Conservation (phyloP, 2,797 vertebrate genomes). For the Sciurus carolinensis region DNA sequence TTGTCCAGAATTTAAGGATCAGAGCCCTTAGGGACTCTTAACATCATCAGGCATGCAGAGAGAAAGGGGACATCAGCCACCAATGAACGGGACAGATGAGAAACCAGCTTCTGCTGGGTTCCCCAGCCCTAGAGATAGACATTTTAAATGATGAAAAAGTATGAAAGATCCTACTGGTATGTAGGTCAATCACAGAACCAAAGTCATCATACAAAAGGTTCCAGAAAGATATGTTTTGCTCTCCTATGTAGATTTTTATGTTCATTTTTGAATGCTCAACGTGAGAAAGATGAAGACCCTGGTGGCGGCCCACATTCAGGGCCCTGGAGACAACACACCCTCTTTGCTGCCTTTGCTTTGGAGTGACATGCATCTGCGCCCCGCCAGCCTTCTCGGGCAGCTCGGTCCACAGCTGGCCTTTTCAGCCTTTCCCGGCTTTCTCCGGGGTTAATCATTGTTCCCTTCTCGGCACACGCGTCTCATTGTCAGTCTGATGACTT, state of each 20-base stretch:
- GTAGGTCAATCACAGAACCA: neutral
- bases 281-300: neutral
- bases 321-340: fast-evolving
- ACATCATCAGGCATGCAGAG: neutral
- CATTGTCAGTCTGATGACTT: slow-evolving; percentile 18
- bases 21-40: neutral
- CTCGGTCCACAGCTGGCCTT: neutral
- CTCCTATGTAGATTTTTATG: neutral
- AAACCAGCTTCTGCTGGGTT: neutral
- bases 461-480: neutral
- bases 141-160: neutral
- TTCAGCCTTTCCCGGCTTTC: neutral
- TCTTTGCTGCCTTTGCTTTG: neutral
- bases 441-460: neutral
- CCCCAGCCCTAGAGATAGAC: neutral
- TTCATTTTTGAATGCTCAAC: neutral
- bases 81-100: neutral
- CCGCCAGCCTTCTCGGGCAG: neutral
- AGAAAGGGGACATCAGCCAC: neutral
- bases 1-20: neutral
- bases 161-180: neutral
- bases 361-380: neutral
- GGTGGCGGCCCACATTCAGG: neutral
- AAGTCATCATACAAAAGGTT: neutral
- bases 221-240: neutral